Conservation (phyloP, 2,113 vertebrate genomes). For the Oplegnathus fasciatus region DNA sequence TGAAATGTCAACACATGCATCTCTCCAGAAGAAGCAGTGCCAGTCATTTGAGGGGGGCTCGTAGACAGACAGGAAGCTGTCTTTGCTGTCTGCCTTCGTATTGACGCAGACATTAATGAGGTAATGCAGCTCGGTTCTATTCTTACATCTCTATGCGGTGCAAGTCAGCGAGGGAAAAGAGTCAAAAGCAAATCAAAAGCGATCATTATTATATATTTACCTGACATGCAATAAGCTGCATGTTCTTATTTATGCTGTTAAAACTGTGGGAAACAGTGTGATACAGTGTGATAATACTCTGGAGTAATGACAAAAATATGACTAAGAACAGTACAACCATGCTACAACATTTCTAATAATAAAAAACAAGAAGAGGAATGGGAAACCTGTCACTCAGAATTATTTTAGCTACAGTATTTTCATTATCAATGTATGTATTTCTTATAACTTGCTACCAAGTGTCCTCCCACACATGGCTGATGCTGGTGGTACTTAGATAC, state of each 20-base stretch:
- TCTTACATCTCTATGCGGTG: constrained; percentile 21
- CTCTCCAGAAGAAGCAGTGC: constrained; percentile 43
- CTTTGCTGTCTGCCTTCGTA: constrained; percentile 35
- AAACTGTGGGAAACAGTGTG: not conserved
- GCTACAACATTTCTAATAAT: not conserved
- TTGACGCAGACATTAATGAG: constrained; percentile 58
- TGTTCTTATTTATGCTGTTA: constrained; percentile 10
- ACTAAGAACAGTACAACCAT: not conserved
- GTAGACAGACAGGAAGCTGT: constrained; percentile 29
- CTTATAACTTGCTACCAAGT: not conserved
- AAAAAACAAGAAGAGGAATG: not conserved
- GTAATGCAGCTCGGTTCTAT: constrained; percentile 37
- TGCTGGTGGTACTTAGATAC: not conserved
- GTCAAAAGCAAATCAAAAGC: constrained; percentile 28
- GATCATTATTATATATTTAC: constrained; percentile 23
- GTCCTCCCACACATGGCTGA: not conserved
- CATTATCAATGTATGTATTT: constrained; percentile 17
- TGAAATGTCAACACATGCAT: constrained; percentile 60
- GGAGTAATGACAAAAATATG: not conserved
- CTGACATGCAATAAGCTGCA: constrained; percentile 11
- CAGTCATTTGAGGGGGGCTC: constrained; percentile 42
- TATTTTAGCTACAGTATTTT: not conserved
- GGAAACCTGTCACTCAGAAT: not conserved
- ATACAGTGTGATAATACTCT: not conserved
- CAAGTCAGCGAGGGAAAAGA: constrained; percentile 4